phyloP scores from a whole-genome alignment of 1,140 invertebrate genomes.

The Carposina sasakii region DNA sequence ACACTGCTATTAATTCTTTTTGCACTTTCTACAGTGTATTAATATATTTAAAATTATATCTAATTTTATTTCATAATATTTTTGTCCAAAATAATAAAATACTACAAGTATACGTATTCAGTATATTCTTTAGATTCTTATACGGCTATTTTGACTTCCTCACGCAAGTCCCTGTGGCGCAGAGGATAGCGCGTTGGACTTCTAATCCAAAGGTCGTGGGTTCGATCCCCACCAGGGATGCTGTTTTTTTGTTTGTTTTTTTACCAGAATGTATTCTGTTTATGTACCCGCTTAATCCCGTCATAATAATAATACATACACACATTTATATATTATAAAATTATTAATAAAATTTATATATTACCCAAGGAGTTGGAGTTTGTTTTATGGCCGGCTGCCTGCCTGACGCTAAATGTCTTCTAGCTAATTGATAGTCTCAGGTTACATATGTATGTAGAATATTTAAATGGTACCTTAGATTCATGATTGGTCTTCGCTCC shows the following conservation, averaged over 20 bases:
- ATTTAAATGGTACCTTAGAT: too few species aligned
- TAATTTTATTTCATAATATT: neutral
- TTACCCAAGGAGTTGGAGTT: too few species aligned
- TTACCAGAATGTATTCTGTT: conserved; percentile 7
- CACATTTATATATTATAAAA: too few species aligned
- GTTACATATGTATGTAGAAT: too few species aligned
- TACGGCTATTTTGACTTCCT: conserved; percentile 18
- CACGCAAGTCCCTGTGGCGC: conserved; percentile 60
- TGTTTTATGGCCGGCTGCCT: too few species aligned
- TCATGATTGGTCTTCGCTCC: too few species aligned
- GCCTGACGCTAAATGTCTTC: too few species aligned
- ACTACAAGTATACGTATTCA: neutral
- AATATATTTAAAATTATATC: neutral
- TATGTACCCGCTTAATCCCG: neutral
- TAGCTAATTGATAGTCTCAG: too few species aligned
- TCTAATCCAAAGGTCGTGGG: conserved; percentile 76
- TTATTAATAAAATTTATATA: too few species aligned
- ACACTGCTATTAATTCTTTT: neutral
- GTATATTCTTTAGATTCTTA: neutral
- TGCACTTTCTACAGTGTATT: neutral
- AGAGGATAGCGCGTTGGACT: conserved; percentile 62
- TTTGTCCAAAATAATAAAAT: neutral
- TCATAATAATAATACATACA: too few species aligned
- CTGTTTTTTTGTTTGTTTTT: conserved; percentile 17
- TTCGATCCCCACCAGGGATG: conserved; percentile 79